These are phyloP conservation scores for Arctopsyche grandis DNA, from an alignment of 1,140 invertebrate species.

Conservation along the genomic window DNA sequence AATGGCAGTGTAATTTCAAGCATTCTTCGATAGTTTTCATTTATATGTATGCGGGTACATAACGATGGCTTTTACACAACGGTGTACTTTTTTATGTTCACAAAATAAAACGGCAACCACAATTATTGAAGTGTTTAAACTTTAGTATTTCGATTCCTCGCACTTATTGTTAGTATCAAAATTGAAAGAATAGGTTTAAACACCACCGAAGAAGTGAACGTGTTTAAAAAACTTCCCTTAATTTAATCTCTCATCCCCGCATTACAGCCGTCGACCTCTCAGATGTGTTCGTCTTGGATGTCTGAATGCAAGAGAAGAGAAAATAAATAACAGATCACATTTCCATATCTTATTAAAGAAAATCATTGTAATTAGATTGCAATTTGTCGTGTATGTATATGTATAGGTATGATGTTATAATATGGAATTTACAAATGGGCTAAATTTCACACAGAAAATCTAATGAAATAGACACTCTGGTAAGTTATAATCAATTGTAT, in stretches of 20 bases:
- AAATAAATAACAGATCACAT: conserved; percentile 63
- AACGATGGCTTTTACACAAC: too few species aligned
- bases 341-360: conserved; percentile 6
- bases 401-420: background rate
- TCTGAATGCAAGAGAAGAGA: conserved; percentile 69
- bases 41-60: too few species aligned
- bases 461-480: too few species aligned
- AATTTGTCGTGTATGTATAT: background rate
- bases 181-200: conserved; percentile 3
- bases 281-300: conserved; percentile 72
- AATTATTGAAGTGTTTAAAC: too few species aligned
- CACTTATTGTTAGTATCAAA: conserved; percentile 11
- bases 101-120: too few species aligned
- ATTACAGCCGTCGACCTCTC: conserved; percentile 51
- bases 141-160: background rate
- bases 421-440: background rate
- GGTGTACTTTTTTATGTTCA: too few species aligned
- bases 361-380: background rate
- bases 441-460: too few species aligned
- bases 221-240: background rate
- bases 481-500: too few species aligned
- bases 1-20: conserved; percentile 30
- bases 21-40: conserved; percentile 1
- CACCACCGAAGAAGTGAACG: background rate
- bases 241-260: background rate